These are phyloP conservation scores for Gorilla gorilla DNA, from an alignment of 2,113 vertebrate genomes.

Conservation along the genomic window DNA sequence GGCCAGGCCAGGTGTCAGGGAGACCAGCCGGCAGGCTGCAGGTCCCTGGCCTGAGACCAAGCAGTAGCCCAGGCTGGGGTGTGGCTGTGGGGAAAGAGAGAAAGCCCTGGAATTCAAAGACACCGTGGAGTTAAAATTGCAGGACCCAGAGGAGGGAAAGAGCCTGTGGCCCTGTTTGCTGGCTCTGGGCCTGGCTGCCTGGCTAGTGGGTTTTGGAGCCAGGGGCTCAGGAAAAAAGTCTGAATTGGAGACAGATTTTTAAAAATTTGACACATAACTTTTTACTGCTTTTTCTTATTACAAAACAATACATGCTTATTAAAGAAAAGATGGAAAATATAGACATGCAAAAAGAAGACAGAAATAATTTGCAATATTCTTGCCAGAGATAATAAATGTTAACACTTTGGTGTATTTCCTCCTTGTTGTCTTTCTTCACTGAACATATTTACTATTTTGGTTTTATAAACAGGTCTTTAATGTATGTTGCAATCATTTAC, in stretches of 20 bases:
- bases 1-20: not conserved
- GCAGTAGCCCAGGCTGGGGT: not conserved
- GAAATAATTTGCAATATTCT: not conserved
- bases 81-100: not conserved
- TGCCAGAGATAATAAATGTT: constrained; percentile 14
- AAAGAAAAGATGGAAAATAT: constrained; percentile 15
- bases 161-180: not conserved
- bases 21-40: not conserved
- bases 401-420: constrained; percentile 21
- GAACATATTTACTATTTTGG: constrained; percentile 2
- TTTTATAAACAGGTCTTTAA: constrained; percentile 33
- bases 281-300: constrained; percentile 25
- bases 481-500: not conserved
- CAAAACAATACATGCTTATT: constrained; percentile 30
- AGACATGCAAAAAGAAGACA: not conserved
- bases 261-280: not conserved
- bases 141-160: not conserved
- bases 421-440: not conserved
- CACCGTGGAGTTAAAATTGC: not conserved
- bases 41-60: not conserved
- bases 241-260: not conserved
- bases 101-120: not conserved
- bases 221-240: not conserved
- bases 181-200: not conserved
- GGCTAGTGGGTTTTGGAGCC: not conserved